Evolutionary conservation across 2,797 vertebrate genomes (phyloP).

Genomic region (Eupleurogrammus muticus): DNA sequence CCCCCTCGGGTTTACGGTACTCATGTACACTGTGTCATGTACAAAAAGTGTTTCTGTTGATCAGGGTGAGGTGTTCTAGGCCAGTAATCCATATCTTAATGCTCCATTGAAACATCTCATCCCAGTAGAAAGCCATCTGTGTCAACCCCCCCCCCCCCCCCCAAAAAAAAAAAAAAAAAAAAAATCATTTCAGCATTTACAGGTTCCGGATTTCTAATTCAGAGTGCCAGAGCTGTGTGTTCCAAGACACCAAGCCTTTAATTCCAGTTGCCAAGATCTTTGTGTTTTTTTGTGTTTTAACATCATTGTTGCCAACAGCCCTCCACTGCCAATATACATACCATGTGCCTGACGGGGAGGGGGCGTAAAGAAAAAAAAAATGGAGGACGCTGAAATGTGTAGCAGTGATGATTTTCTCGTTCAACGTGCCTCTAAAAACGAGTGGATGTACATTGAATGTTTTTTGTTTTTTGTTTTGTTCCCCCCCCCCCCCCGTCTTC

Average conservation of each 20-base stretch:
- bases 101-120: slow-evolving; percentile 3
- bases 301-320: slow-evolving; percentile 82
- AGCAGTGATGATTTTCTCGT: slow-evolving; percentile 49
- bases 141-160: no score
- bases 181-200: slow-evolving; percentile 40
- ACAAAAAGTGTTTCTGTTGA: slow-evolving; percentile 26
- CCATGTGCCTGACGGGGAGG: slow-evolving; percentile 78
- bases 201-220: slow-evolving; percentile 20
- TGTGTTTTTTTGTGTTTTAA: slow-evolving; percentile 42
- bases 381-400: slow-evolving; percentile 49
- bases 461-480: slow-evolving; percentile 18
- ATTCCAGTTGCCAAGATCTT: slow-evolving; percentile 72
- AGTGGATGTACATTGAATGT: slow-evolving; percentile 72
- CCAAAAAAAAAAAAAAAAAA: no score
- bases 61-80: slow-evolving; percentile 37
- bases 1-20: not conserved
- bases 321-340: slow-evolving; percentile 84
- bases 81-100: slow-evolving; percentile 24
- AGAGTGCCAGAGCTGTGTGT: slow-evolving; percentile 59
- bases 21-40: slow-evolving; percentile 6
- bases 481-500: no score
- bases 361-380: no score
- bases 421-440: slow-evolving; percentile 36
- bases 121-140: slow-evolving; percentile 18
- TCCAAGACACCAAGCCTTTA: slow-evolving; percentile 33